phyloP scores from a whole-genome alignment of 2,888 invertebrate species.

The Oithona nana region DNA sequence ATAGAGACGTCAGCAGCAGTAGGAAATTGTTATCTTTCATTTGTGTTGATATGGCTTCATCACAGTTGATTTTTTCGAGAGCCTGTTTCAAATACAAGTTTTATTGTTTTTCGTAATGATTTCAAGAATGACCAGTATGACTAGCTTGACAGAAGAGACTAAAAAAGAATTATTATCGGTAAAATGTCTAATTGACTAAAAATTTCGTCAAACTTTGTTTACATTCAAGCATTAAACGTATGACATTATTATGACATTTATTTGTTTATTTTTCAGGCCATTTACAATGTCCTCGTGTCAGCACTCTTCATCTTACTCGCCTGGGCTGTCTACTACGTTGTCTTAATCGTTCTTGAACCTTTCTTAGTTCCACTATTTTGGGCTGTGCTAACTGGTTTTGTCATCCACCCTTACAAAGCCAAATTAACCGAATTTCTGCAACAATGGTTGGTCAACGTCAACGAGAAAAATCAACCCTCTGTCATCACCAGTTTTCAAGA shows the following conservation, averaged over 20 bases:
- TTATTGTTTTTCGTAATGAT: too few species aligned
- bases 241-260: neutral
- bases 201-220: too few species aligned
- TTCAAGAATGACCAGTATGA: too few species aligned
- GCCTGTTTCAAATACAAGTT: too few species aligned
- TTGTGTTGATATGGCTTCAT: too few species aligned
- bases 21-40: too few species aligned
- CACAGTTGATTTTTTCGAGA: too few species aligned
- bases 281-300: neutral
- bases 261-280: constrained; percentile 2
- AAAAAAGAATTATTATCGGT: too few species aligned
- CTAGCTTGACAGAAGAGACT: too few species aligned
- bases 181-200: too few species aligned
- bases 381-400: constrained; percentile 89
- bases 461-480: neutral
- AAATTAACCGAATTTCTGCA: constrained; percentile 39
- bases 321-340: constrained; percentile 20
- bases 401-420: constrained; percentile 83
- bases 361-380: constrained; percentile 85
- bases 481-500: neutral
- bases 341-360: constrained; percentile 51
- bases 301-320: neutral
- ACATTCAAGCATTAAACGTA: too few species aligned
- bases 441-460: neutral
- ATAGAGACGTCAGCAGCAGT: too few species aligned